Evolutionary conservation across 2,113 vertebrate species (phyloP).

Genomic region (Misgurnus mizolepis): DNA sequence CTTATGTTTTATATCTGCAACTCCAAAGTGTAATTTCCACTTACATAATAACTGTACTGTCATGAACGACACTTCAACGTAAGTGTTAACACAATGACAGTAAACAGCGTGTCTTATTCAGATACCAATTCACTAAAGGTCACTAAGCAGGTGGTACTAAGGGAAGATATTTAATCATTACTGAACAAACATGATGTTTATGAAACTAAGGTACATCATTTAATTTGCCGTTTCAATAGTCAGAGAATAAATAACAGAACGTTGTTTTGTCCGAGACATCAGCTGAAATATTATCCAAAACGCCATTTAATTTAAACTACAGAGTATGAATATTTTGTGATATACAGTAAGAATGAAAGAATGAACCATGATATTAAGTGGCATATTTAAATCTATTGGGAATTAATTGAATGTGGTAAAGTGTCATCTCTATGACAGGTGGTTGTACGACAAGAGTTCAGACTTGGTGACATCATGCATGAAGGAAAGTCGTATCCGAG

Average conservation of each 20-base stretch:
- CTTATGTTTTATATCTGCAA: too few species aligned
- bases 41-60: slow-evolving; percentile 7
- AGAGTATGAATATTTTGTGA: too few species aligned
- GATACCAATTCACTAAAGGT: slow-evolving; percentile 6
- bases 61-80: not conserved
- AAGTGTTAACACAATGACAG: not conserved
- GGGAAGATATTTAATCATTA: slow-evolving; percentile 10
- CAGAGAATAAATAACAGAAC: not conserved
- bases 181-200: slow-evolving; percentile 6
- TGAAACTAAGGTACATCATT: not conserved
- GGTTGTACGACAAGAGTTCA: too few species aligned
- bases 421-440: too few species aligned
- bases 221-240: slow-evolving; percentile 8
- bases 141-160: not conserved
- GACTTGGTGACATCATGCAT: too few species aligned
- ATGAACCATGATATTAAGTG: too few species aligned
- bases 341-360: too few species aligned
- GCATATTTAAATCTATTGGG: too few species aligned
- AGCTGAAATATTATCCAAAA: not conserved
- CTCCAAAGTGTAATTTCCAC: too few species aligned
- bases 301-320: too few species aligned
- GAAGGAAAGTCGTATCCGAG: too few species aligned
- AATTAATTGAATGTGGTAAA: too few species aligned
- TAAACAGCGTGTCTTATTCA: slow-evolving; percentile 10
- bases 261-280: not conserved